Percentiles rank a stretch among this genome's conserved stretches.
Evolutionary conservation across 1,140 invertebrate species (phyloP).

Genomic region (Pseudomyrmex pallidus): DNA sequence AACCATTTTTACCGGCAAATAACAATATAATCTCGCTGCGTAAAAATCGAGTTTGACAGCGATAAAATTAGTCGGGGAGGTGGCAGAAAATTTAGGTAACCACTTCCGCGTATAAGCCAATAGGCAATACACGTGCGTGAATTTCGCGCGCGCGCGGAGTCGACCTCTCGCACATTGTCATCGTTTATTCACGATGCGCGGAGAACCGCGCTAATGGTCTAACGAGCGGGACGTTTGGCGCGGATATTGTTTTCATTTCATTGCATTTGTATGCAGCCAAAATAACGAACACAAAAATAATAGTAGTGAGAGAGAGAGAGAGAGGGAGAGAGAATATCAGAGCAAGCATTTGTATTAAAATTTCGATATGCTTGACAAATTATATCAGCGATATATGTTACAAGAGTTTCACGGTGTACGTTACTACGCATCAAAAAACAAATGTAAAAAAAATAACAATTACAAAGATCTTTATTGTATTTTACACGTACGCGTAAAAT

Average conservation of each 20-base stretch:
- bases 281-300: slow-evolving; percentile 46
- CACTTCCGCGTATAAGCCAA: slow-evolving; percentile 26
- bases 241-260: slow-evolving; percentile 52
- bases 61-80: neutral
- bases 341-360: slow-evolving; percentile 26
- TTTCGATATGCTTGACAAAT: slow-evolving; percentile 52
- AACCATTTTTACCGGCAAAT: slow-evolving; percentile 9
- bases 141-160: slow-evolving; percentile 25
- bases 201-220: slow-evolving; percentile 49
- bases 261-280: slow-evolving; percentile 45
- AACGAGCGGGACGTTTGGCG: slow-evolving; percentile 50
- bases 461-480: neutral
- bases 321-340: neutral
- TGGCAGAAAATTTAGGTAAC: slow-evolving; percentile 35
- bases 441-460: slow-evolving; percentile 33
- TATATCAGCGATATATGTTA: slow-evolving; percentile 21
- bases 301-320: neutral
- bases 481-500: neutral
- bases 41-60: slow-evolving; percentile 45
- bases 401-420: slow-evolving; percentile 9
- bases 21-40: slow-evolving; percentile 21
- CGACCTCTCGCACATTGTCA: slow-evolving; percentile 49
- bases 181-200: slow-evolving; percentile 53
- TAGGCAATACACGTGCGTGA: slow-evolving; percentile 32
- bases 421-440: neutral